phyloP scores from a whole-genome alignment of 2,888 invertebrate genomes.

The Onchidella celtica region DNA sequence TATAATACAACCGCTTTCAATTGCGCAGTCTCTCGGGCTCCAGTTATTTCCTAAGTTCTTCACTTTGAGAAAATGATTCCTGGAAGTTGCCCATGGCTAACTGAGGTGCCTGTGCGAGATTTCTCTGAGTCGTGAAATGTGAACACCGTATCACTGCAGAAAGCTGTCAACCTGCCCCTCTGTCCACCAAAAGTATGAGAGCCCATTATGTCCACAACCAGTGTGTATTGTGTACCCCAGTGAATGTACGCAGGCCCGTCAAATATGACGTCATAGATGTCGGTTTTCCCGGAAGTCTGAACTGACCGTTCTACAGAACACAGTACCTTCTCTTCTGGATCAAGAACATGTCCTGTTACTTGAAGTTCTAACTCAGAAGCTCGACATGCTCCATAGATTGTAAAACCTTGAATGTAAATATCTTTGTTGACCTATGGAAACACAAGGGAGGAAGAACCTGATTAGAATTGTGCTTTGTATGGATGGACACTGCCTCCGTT shows the following conservation, averaged over 20 bases:
- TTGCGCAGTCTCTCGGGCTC: too few relatives aligned
- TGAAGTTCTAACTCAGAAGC: conserved; percentile 38
- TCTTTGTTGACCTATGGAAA: conserved; percentile 40
- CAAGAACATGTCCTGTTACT: conserved; percentile 42
- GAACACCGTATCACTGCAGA: conserved; percentile 39
- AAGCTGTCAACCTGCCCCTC: conserved; percentile 37
- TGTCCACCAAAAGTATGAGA: conserved; percentile 50
- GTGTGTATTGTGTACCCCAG: conserved; percentile 29
- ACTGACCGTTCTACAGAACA: conserved; percentile 18
- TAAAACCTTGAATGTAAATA: conserved; percentile 46
- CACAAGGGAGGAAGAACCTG: not conserved
- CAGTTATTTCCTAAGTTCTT: too few relatives aligned
- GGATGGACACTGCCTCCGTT: too few relatives aligned
- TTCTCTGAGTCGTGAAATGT: conserved; percentile 44
- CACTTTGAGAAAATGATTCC: conserved; percentile 44
- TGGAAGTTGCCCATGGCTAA: conserved; percentile 48
- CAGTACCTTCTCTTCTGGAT: conserved; percentile 33
- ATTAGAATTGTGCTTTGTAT: too few relatives aligned
- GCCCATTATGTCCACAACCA: conserved; percentile 45
- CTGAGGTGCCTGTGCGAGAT: conserved; percentile 45
- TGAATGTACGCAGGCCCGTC: conserved; percentile 21
- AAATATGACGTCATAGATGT: conserved; percentile 52
- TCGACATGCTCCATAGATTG: conserved; percentile 46
- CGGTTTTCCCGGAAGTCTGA: conserved; percentile 36
- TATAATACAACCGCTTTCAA: too few relatives aligned